A percentile compares a stretch with the other conserved stretches of the same genome.
These are phyloP conservation scores for Austrolebias charrua DNA, from an alignment of 2,797 vertebrate genomes.

Conservation along the genomic window DNA sequence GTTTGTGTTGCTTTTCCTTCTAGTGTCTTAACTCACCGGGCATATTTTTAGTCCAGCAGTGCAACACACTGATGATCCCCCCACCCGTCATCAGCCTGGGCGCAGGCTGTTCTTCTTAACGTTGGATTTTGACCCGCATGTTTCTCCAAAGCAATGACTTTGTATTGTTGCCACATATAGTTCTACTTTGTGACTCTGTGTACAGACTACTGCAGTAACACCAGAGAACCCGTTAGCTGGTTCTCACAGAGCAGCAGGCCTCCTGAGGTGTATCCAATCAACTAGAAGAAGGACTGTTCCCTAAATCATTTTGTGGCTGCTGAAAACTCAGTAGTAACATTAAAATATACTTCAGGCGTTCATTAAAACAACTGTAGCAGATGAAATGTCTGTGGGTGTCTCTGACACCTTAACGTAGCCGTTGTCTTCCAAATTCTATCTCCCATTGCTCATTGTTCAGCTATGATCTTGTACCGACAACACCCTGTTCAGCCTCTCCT, in stretches of 20 bases:
- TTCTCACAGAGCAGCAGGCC: no score
- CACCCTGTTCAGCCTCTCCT: slow-evolving; percentile 30
- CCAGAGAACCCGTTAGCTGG: no score
- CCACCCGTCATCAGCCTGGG: no score
- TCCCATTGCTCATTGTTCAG: slow-evolving; percentile 34
- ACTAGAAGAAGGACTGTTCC: not conserved
- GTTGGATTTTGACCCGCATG: no score
- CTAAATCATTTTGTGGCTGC: not conserved
- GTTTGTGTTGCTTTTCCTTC: not conserved
- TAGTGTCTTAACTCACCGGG: not conserved
- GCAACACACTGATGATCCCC: no score
- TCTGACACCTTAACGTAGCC: not conserved
- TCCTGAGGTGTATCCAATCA: no score
- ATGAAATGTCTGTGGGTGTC: not conserved
- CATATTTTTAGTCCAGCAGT: not conserved
- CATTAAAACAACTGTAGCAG: not conserved
- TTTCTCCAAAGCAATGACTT: no score
- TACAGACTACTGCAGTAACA: no score
- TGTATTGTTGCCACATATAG: no score
- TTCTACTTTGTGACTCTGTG: no score
- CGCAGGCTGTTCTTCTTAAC: not conserved
- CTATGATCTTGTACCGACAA: slow-evolving; percentile 18
- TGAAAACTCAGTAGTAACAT: no score
- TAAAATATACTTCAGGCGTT: not conserved
- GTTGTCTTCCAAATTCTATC: not conserved